phyloP scores from a whole-genome alignment of 2,113 vertebrate species.

The Pelecanoides urinatrix region DNA sequence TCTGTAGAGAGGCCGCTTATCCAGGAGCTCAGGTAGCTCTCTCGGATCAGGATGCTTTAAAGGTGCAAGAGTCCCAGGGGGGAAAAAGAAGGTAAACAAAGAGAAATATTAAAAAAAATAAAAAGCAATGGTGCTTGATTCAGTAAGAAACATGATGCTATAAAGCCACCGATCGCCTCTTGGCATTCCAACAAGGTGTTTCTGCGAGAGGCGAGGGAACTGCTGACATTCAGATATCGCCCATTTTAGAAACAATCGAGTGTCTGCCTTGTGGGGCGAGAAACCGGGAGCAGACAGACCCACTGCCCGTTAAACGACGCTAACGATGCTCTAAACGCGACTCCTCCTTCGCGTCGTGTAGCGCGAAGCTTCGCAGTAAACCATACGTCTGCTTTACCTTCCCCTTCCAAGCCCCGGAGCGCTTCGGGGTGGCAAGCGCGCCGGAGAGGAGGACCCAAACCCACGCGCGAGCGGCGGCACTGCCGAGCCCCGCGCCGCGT shows the following conservation, averaged over 20 bases:
- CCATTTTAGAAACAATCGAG: neutral
- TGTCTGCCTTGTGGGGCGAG: accelerated
- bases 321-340: accelerated
- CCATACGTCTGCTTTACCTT: neutral
- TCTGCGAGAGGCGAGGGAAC: neutral
- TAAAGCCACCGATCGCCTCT: neutral
- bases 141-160: accelerated
- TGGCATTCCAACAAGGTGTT: neutral
- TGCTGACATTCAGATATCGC: accelerated
- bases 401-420: neutral
- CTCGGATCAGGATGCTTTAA: neutral
- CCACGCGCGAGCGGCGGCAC: accelerated
- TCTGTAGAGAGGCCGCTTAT: accelerated
- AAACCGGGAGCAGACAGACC: neutral
- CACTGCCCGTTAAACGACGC: neutral
- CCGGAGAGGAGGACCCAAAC: neutral
- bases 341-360: neutral
- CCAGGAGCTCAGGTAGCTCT: neutral
- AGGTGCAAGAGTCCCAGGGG: too few relatives aligned
- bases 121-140: too few relatives aligned
- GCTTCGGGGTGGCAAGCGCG: accelerated
- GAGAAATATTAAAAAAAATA: neutral
- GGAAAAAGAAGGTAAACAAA: neutral
- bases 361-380: neutral
- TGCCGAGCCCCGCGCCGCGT: accelerated